Evolutionary conservation across 2,113 vertebrate species (phyloP).

Genomic region (Excalfactoria chinensis): DNA sequence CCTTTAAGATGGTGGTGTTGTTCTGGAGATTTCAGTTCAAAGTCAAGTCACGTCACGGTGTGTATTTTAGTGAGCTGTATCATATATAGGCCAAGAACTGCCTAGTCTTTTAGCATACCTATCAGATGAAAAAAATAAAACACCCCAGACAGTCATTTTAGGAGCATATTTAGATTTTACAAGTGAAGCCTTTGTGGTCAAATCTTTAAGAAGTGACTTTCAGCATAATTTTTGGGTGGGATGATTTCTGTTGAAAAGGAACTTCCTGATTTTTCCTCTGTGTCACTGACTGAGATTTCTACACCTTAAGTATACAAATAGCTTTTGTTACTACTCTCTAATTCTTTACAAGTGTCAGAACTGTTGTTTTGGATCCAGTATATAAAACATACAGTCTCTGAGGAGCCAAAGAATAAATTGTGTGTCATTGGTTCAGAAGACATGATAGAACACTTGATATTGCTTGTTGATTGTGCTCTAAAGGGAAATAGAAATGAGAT

Average conservation of each 20-base stretch:
- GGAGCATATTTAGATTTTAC: not conserved
- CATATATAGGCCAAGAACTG: not conserved
- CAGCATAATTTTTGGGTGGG: not conserved
- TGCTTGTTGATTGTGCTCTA: not conserved
- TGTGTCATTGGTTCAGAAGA: not conserved
- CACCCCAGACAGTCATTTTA: not conserved
- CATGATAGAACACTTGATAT: not conserved
- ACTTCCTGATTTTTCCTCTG: not conserved
- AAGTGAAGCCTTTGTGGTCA: not conserved
- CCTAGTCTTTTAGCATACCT: not conserved
- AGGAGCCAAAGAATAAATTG: not conserved
- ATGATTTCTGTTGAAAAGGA: not conserved
- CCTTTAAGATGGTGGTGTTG: not conserved
- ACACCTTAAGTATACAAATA: not conserved
- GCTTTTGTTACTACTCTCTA: not conserved
- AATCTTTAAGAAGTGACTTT: not conserved
- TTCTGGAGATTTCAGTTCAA: not conserved
- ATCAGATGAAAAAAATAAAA: not conserved
- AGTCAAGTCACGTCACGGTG: not conserved
- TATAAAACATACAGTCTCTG: not conserved
- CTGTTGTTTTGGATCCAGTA: not conserved
- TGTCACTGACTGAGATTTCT: not conserved
- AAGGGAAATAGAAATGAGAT: not conserved
- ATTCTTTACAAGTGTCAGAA: not conserved
- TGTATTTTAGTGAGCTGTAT: not conserved